Percentiles rank a stretch among this genome's conserved stretches.
phyloP scores from a whole-genome alignment of 2,113 vertebrate genomes.

The cattle (Bos taurus) region ARS-UCD2.0 NC_037336.1:94654501-94655000 shows the following conservation, averaged over 20 bases:
- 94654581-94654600: background rate
- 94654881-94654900: background rate
- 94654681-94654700: background rate
- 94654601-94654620: background rate
- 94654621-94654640: background rate
- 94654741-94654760: background rate
- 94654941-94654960: background rate
- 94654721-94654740: background rate
- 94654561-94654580: background rate
- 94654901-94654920: background rate
- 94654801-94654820: background rate
- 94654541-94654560: too few relatives aligned
- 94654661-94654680: background rate
- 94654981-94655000: background rate
- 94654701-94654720: background rate
- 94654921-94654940: background rate
- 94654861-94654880: background rate
- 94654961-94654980: background rate
- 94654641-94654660: background rate
- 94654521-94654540: background rate
- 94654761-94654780: too few relatives aligned
- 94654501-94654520: background rate
- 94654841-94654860: background rate
- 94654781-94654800: background rate
- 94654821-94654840: background rate